A percentile compares a stretch with the other conserved stretches of the same genome.
Conservation (phyloP, 2,888 invertebrate genomes). For the Sphaeridia pumilis region DNA sequence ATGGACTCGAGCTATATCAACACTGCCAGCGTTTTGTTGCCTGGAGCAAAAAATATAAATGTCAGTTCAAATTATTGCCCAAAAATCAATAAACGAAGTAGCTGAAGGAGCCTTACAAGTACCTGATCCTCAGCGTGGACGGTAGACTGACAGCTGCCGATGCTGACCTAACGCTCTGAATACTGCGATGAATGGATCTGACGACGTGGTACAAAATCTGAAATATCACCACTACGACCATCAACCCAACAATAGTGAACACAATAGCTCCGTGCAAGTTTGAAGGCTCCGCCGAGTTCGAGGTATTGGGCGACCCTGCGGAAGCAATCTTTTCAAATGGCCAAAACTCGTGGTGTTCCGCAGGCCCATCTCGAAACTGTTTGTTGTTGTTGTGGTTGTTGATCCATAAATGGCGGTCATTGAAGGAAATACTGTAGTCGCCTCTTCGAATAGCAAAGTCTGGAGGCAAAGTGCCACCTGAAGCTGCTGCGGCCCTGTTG, state of each 20-base stretch:
- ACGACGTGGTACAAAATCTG: neutral
- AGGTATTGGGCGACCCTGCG: too few relatives aligned
- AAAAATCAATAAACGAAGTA: too few relatives aligned
- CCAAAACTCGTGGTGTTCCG: neutral
- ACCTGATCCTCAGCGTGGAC: too few relatives aligned
- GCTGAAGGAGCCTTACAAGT: too few relatives aligned
- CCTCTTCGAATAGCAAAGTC: neutral
- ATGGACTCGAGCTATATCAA: too few relatives aligned
- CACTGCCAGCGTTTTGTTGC: too few relatives aligned
- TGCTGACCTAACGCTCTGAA: neutral
- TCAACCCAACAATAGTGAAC: neutral
- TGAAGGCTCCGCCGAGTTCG: neutral
- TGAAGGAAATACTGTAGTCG: neutral
- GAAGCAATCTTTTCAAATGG: neutral
- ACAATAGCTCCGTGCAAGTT: slow-evolving; percentile 1
- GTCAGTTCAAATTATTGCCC: too few relatives aligned
- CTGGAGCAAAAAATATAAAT: too few relatives aligned
- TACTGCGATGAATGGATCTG: neutral
- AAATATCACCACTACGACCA: neutral
- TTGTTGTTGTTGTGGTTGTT: neutral
- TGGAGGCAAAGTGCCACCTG: neutral
- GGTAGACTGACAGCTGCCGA: neutral
- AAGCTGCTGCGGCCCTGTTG: neutral
- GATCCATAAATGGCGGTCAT: neutral
- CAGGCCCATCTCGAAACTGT: neutral